Evolutionary conservation across 2,888 invertebrate species (phyloP), one percentile per base, ranked within the genome.

Genomic region (Sinodicranocentrus sp.): DNA sequence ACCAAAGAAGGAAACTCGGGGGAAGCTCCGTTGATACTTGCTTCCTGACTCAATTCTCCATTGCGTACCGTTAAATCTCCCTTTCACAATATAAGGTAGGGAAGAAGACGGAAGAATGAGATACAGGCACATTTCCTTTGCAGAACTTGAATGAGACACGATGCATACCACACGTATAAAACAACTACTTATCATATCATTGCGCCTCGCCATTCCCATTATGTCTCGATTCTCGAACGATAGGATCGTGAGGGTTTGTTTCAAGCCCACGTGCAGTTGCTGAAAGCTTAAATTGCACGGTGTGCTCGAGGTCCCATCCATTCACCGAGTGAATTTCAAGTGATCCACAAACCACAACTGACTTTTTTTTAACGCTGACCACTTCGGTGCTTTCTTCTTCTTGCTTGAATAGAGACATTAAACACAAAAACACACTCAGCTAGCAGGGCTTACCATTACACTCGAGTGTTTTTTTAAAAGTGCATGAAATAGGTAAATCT

Each of bases 241-340:
- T 52, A 17, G 25, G 61, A 63, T 33, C 3, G n/a, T 43, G 43
- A 68, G 70, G 70, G 70, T 70, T 78, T 70, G 65, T 71, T 79
- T 72, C 63, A 63, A 71, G 63, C 79, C 79, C 79, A 79, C 79
- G 79, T 79, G 79, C 39, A 63, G 79, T 79, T 65, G 61, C 52
- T 59, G 54, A 72, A 72, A 79, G 63, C 65, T 71, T 72, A 71
- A 71, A 79, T 71, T 61, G 79, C 63, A 48, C 33, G 71, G 71
- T 52, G 72, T 25, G 70, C 63, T 33, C 26, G 25, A 71, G 43
- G 63, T 72, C 72, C 63, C 61, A 52, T 54, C 54, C 79, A 79
- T 79, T 79, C 79, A 72, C 71, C 72, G 44, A 72, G 79, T 65
- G 79, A 79, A 79, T 79, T 79, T 71, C 79, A 79, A 79, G 79